Base-by-base conservation (phyloP, 2,888 invertebrate genomes). In the Crematogaster levior region DNA sequence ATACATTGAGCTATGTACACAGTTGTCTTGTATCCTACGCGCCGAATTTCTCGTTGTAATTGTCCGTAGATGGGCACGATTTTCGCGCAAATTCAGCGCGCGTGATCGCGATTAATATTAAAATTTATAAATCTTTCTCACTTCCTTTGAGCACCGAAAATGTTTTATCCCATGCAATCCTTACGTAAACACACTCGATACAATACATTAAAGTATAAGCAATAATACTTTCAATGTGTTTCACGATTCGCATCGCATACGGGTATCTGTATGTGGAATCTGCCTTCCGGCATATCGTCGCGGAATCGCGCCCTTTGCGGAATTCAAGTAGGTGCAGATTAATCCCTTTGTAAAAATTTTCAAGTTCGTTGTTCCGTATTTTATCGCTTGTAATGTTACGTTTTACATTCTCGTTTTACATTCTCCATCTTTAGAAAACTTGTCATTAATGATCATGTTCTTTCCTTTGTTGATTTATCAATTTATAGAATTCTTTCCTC, bases 171-270 rank as follows among this genome's bases (percentile, higher is more conserved):
- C 85, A 77, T 85, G 86, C 88, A 84, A 85, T 74, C 70, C 84
- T 90, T 88, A 89, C 84, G 87, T 86, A 84, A 91, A 90, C 85
- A 90, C 85, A 88, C 88, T 90, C 87, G 88, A 90, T 91, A 90
- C 85, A 89, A 91, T 92, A 93, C 90, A 92, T 92, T 91, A 91
- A 92, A 92, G 91, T 93, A 89, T 86, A 93, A 92, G 91, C 90
- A 88, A 91, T 93, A 93, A 93, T 93, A 93, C 93, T 93, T 93
- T 93, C 93, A 93, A 93, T 90, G 88, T 93, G 93, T 93, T 93
- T 91, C 12, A 77, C 77, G 77, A 34, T 60, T 77, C 21, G 34
- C 60, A 53, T 43, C 43, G 66, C 66, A 34, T 12, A 21, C 18
- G 40, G 43, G 43, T 21, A 27, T 21, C 7, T 51, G 24, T 51